Evolutionary conservation across 2,888 invertebrate genomes (phyloP), one percentile per base, ranked within the genome.

Genomic region (Orchesellides sinensis): DNA sequence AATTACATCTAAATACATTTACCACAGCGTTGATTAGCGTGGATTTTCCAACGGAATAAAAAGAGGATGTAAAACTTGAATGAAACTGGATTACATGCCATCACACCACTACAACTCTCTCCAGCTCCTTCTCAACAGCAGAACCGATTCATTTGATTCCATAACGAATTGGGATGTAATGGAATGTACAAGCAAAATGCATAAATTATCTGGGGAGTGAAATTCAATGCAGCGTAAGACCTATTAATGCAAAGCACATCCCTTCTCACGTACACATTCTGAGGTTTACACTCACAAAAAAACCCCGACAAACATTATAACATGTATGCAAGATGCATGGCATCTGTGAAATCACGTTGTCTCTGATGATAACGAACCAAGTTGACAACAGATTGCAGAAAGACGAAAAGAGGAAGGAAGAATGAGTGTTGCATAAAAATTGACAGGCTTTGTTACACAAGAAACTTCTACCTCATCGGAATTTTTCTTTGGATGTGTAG

Each of bases 11-110:
- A 59, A 59, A 40, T 49, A 73, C 61, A 73, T 47, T 27, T 27
- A 56, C 56, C 25, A 56, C 56, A 27, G 25, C 27, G 72, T 47
- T 73, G 72, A 70, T 70, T 70, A 70, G 70, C 45, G 0, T 61
- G 47, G 59, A 61, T 73, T 61, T 25, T 21, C 8, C 14, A 6
- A 1, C 0, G 14, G 19, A 40, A n/a, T 23, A 47, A 49, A 47
- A 56, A 61, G 25, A 47, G 25, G 61, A 25, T 47, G 45, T 73
- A 27, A 73, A 45, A 61, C 49, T 47, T 27, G 35, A 73, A 61
- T 73, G 61, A 73, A 73, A 61, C 56, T 61, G 61, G 72, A 73
- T 73, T 73, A 73, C 49, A 73, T 47, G 72, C 47, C 45, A 56
- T 73, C 29, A 73, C 72, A 72, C 56, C 59, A 47, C n/a, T 5